Conservation (phyloP, 2,888 invertebrate species). For the Callyntrura guangdongensis region DNA sequence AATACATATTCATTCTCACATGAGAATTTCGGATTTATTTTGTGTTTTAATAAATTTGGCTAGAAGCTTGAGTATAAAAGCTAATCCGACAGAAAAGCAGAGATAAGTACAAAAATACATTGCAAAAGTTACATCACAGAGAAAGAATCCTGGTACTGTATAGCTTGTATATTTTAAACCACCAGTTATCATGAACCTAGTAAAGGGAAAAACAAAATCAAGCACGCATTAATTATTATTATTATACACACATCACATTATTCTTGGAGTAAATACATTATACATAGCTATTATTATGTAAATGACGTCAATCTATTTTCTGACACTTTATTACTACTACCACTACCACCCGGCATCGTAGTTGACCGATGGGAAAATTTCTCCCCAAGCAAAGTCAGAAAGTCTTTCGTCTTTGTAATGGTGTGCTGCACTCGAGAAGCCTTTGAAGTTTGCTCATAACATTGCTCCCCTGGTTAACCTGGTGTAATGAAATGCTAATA, state of each 20-base stretch:
- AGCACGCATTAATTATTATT: background rate
- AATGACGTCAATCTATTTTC: conserved; percentile 35
- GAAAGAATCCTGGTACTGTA: no score
- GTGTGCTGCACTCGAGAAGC: background rate
- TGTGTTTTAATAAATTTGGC: conserved; percentile 10
- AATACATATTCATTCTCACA: background rate
- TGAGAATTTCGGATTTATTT: background rate
- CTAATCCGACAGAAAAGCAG: conserved; percentile 6
- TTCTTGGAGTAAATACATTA: background rate
- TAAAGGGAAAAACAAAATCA: background rate
- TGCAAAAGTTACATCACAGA: no score
- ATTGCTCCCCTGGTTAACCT: background rate
- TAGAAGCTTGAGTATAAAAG: background rate
- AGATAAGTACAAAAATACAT: no score
- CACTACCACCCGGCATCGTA: background rate
- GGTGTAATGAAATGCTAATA: conserved; percentile 19
- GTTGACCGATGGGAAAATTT: conserved; percentile 9
- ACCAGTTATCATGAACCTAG: conserved; percentile 77
- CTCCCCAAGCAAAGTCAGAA: background rate
- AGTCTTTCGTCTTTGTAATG: background rate
- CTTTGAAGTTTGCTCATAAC: conserved; percentile 37
- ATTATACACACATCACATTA: background rate
- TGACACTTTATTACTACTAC: conserved; percentile 16
- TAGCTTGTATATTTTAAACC: no score
- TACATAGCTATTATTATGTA: conserved; percentile 33